A percentile compares a stretch with the other conserved stretches of the same genome.
Evolutionary conservation across 2,797 vertebrate species (phyloP).

Genomic region (Gila robusta): DNA sequence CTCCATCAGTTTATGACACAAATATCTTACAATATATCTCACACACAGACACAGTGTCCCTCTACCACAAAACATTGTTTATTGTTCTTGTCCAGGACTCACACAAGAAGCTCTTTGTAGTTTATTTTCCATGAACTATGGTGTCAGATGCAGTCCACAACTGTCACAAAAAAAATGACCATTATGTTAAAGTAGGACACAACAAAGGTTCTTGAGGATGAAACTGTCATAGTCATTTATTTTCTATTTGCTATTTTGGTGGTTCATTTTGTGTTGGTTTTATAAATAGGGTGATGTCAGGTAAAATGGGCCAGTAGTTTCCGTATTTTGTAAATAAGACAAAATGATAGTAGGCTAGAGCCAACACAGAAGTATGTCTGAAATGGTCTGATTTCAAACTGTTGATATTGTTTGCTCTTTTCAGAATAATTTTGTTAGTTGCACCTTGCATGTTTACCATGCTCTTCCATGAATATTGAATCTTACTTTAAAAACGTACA

Average conservation of each 20-base stretch:
- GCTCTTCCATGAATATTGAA: background rate
- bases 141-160: background rate
- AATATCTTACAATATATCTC: background rate
- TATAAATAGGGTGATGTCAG: background rate
- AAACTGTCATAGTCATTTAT: background rate
- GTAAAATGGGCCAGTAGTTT: background rate
- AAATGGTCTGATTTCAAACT: background rate
- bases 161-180: background rate
- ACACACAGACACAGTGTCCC: slow-evolving; percentile 3
- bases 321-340: background rate
- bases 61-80: slow-evolving; percentile 25
- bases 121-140: slow-evolving; percentile 12
- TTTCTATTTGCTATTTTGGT: background rate
- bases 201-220: background rate
- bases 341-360: background rate
- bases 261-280: background rate
- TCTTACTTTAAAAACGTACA: background rate
- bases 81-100: slow-evolving; percentile 48
- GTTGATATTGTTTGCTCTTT: background rate
- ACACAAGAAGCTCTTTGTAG: slow-evolving; percentile 53
- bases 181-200: background rate
- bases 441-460: background rate
- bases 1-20: background rate
- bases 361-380: background rate
- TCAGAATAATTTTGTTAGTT: background rate